Evolutionary conservation across 2,113 vertebrate genomes (phyloP), one percentile per base, ranked within the genome.

Genomic region (Pelusios castaneus): DNA sequence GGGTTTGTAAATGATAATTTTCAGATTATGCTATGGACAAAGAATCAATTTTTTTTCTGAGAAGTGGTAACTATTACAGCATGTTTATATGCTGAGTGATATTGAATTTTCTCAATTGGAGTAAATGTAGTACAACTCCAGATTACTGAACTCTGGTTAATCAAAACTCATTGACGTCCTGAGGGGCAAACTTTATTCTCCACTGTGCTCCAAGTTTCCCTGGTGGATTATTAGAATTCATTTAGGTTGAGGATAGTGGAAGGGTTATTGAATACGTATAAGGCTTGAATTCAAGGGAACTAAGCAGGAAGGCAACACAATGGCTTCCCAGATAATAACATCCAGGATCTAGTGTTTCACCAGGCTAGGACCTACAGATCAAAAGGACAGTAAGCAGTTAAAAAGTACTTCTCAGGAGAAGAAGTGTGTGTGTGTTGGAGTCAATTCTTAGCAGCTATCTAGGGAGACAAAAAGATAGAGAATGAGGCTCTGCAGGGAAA

Each of bases 401-500:
- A 80, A 91, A 92, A 55, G 76, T 38, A 1, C 6, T 55, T 82
- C 38, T 70, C 41, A 45, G 41, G 12, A 76, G 41, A 27, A 76
- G 25, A 12, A 24, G 5, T 38, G 1, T 8, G 6, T 6, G n/a
- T n/a, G 38, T 0, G 17, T 2, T 4, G 45, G 4, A 12, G 12
- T 84, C 92, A 55, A n/a, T 45, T 89, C 49, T 8, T 58, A 78
- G 0, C 51, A 5, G 82, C 84, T 88, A 34, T 77, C 54, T 77
- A 58, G 7, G 12, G 19, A 88, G 80, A 89, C 29, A 5, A 43
- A 47, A 9, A 63, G 11, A 43, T 88, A 56, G 2, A 93, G 67
- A 54, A 10, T 58, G 76, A 24, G 19, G 12, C 6, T 63, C 16
- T 91, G 41, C 31, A 51, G 55, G 82, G 38, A 92, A 5, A 54